Evolutionary conservation across 92 coral and sea anemone species (phyloP).

Genomic region (Blastomussa wellsi): DNA sequence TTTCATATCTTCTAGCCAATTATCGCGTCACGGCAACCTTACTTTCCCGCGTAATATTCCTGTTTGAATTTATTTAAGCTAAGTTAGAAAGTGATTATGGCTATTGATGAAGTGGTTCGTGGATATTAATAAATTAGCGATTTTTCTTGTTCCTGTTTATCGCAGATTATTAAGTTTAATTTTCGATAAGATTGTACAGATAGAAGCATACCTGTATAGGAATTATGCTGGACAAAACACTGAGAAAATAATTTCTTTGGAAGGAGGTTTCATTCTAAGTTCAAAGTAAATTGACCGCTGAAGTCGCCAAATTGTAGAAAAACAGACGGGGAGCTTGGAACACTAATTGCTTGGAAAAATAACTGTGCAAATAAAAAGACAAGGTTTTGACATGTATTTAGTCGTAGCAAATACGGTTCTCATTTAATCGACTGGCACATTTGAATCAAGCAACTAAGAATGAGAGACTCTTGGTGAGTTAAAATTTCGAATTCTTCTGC

Average conservation of each 20-base stretch:
- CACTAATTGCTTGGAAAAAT: slow-evolving; percentile 21
- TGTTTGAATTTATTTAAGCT: not conserved
- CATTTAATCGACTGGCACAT: not conserved
- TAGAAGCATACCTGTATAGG: not conserved
- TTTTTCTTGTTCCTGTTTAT: not conserved
- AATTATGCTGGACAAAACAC: not conserved
- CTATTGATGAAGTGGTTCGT: not conserved
- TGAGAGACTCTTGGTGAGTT: not conserved
- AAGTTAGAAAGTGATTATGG: not conserved
- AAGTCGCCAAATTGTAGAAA: not conserved
- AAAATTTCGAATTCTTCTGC: not conserved
- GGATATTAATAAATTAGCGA: too few relatives aligned
- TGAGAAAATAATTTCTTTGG: not conserved
- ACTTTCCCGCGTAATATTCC: not conserved
- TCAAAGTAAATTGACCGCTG: not conserved
- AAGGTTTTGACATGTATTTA: not conserved
- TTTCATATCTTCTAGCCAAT: too few relatives aligned
- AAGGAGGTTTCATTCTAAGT: not conserved
- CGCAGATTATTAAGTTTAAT: too few relatives aligned
- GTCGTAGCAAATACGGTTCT: not conserved
- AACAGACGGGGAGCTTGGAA: not conserved
- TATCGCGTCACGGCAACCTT: too few relatives aligned
- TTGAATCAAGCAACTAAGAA: not conserved
- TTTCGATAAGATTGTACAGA: not conserved
- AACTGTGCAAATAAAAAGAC: not conserved